Base-by-base conservation (phyloP, 37 sponge, comb jelly and placozoan species). In the Petrosia ficiformis region DNA sequence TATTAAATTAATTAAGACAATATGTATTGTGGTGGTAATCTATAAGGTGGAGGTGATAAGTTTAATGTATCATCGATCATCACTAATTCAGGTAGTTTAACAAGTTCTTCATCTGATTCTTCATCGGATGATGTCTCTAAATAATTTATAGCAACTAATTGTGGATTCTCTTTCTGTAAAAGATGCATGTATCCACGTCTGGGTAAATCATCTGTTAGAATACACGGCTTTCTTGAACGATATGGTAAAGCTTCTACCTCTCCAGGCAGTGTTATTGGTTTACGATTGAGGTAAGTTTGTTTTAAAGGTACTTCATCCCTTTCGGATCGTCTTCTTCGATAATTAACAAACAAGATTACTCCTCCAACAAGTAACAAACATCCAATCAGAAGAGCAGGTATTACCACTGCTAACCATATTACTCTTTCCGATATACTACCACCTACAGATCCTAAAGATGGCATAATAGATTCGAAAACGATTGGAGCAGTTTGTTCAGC, bases 181-280 rank as follows among this genome's bases (percentile, higher is more conserved):
- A 48, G 54, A 48, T 8, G 14, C 8, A 19, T 8, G 14, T 33
- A 60, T 36, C 41, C 29, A 14, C 65, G 59, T 19, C 76, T 35
- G 4, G 11, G 1, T 44, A 65, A 19, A 1, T 72, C 73, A 21
- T 58, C 65, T 26, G 72, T 11, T 21, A 82, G 68, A 34, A 82
- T 66, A 0, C 42, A 41, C 0, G 77, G 84, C 32, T 38, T 31
- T 34, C 84, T 48, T 24, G 57, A 39, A 16, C 77, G 65, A 48
- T 48, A 48, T 39, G 43, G 4, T 14, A 71, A 65, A 30, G 42
- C 36, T 24, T 82, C 72, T 29, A 42, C 24, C 59, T 88, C 89
- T 32, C 69, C 79, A 11, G 58, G 22, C 2, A 88, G 42, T 25
- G 82, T 44, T n/a, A 74, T 60, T 0, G 89, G 89, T 58, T 28